Conservation (phyloP, 2,113 vertebrate genomes). For the Pelodiscus sinensis region DNA sequence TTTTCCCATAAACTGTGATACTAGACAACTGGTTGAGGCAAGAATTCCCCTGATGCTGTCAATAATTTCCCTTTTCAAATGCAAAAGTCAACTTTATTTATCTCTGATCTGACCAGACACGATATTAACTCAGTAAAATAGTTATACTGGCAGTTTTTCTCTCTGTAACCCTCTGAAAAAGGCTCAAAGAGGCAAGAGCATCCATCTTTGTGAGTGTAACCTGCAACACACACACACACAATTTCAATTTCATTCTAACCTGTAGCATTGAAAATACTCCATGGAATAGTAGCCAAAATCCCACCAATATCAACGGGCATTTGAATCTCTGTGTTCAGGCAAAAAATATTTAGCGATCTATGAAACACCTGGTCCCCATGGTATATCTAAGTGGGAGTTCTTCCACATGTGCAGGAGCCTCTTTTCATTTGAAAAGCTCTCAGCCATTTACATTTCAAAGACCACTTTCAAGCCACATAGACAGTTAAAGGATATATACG, state of each 20-base stretch:
- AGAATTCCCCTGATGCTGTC: not conserved
- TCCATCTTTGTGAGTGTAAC: not conserved
- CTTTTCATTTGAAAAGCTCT: not conserved
- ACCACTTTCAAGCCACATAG: conserved; percentile 5
- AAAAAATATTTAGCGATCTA: not conserved
- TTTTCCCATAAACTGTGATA: not conserved
- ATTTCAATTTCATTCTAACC: not conserved
- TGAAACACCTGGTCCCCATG: not conserved
- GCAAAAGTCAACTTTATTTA: not conserved
- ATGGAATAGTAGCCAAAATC: not conserved
- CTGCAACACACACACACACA: not conserved
- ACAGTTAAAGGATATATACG: conserved; percentile 27
- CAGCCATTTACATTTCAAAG: not conserved
- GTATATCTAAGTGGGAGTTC: not conserved
- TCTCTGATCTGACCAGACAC: not conserved
- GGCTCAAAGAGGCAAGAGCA: not conserved
- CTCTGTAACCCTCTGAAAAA: conserved; percentile 2
- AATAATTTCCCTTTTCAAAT: not conserved
- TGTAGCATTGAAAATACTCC: not conserved
- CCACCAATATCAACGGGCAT: not conserved
- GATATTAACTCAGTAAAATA: not conserved
- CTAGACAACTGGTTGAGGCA: not conserved
- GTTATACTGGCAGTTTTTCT: not conserved
- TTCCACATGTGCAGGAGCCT: not conserved
- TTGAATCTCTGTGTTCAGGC: not conserved